Conservation (phyloP, 1,140 invertebrate genomes). For the Danaus plexippus region DNA sequence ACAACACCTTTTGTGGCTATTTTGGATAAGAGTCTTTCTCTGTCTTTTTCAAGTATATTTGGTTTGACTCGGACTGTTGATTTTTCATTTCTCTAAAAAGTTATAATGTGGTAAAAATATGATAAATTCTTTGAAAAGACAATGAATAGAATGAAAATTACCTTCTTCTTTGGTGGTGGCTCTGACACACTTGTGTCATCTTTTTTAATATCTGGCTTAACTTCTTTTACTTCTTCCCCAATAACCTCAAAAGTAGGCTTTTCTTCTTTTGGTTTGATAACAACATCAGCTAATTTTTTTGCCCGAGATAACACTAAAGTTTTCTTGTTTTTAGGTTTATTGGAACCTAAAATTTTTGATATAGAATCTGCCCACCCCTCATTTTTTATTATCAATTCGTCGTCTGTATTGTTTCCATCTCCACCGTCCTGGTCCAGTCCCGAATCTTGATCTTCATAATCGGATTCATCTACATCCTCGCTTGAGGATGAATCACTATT, state of each 20-base stretch:
- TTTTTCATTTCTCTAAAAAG: constrained; percentile 74
- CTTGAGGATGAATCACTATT: constrained; percentile 37
- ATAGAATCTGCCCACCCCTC: constrained; percentile 80
- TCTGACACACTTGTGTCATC: constrained; percentile 37
- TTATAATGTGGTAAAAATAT: constrained; percentile 3
- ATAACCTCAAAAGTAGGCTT: constrained; percentile 72
- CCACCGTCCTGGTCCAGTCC: constrained; percentile 11
- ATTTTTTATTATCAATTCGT: constrained; percentile 54
- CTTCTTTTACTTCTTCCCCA: constrained; percentile 62
- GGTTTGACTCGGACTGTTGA: constrained; percentile 82
- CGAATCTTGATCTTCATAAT: constrained; percentile 35
- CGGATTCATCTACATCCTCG: constrained; percentile 37
- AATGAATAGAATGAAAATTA: constrained; percentile 22
- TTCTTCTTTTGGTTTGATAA: constrained; percentile 66
- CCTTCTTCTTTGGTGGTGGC: constrained; percentile 59
- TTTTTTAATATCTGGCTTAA: constrained; percentile 54
- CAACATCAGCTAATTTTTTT: constrained; percentile 76
- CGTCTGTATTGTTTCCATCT: constrained; percentile 19
- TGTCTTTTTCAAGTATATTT: constrained; percentile 78
- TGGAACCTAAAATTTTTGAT: constrained; percentile 81
- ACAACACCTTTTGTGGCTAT: constrained; percentile 94
- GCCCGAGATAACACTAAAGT: constrained; percentile 81
- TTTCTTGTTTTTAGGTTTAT: constrained; percentile 82
- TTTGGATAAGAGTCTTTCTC: constrained; percentile 82
- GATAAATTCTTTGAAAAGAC: constrained; percentile 9